Evolutionary conservation across 2,888 invertebrate species (phyloP), one percentile per base, ranked within the genome.

Genomic region (Pinctada fucata): DNA sequence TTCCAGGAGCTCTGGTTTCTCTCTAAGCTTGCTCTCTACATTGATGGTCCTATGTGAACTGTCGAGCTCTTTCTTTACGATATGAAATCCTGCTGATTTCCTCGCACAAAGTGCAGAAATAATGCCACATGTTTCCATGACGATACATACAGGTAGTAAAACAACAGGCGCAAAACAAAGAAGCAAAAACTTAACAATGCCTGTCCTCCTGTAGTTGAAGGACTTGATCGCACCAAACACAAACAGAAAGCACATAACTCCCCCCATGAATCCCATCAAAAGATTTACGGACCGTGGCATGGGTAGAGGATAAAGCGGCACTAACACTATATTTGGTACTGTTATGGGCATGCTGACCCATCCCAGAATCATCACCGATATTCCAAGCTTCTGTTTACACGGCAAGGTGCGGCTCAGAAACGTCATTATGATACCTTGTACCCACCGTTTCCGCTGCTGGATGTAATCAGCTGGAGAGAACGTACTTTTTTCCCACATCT

Each of bases 401-500:
- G 89, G 88, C n/a, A 90, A 87, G 49, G 83, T 82, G n/a, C 75
- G 45, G 79, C 87, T 87, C 4, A 84, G 80, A 4, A 86, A 85
- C 4, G 86, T 87, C 76, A 87, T 84, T 51, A 84, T 84, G 52
- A 90, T 89, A 3, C 90, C 90, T 51, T 87, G 88, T 71, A 88
- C 84, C 90, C 90, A 90, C 2, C 89, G 87, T 64, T 86, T 85
- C 49, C 90, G 78, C 79, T 89, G 89, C 66, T 84, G 84, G 5
- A 90, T 83, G 71, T 87, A 90, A 76, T 90, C 89, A 64, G 82
- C 79, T 1, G 86, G 75, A 6, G 89, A 88, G 75, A 90, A 90
- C 3, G 90, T 88, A 76, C 89, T 89, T 63, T 88, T 87, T 72
- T 90, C 89, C 83, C 86, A 84, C 89, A 90, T 90, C 77, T 88